Conservation (phyloP, 2,113 vertebrate genomes). For the Vicugna pacos region DNA sequence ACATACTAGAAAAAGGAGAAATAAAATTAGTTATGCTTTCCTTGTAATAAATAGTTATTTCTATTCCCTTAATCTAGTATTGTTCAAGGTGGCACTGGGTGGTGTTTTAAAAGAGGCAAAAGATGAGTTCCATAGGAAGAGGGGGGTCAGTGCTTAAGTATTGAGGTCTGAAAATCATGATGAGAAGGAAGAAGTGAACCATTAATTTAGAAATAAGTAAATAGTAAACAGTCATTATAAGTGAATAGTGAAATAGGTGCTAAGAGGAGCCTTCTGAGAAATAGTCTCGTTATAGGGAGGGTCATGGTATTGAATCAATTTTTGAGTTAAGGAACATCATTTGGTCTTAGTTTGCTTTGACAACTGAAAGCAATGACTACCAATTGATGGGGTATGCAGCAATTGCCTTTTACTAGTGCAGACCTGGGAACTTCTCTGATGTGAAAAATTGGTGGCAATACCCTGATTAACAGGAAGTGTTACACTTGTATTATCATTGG, state of each 20-base stretch:
- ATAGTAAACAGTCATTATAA: neutral
- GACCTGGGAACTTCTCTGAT: neutral
- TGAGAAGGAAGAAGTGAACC: neutral
- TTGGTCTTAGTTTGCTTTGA: neutral
- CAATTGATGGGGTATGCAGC: neutral
- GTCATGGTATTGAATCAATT: neutral
- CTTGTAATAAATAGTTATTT: neutral
- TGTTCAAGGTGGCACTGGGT: neutral
- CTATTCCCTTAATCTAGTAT: neutral
- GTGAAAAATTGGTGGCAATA: neutral
- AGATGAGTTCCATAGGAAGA: neutral
- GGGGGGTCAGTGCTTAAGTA: neutral
- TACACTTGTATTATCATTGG: neutral
- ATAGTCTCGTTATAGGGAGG: neutral
- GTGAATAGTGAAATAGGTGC: neutral
- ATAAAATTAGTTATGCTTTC: neutral
- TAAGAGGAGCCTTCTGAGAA: neutral
- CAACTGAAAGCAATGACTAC: neutral
- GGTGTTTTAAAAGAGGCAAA: slow-evolving; percentile 2
- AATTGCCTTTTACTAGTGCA: neutral
- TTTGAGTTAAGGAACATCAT: slow-evolving; percentile 6
- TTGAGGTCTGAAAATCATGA: neutral
- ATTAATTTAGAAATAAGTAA: neutral
- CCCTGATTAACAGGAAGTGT: neutral
- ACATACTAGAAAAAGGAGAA: neutral